Evolutionary conservation across 2,888 invertebrate genomes (phyloP).

Genomic region (Pterostichus madidus): DNA sequence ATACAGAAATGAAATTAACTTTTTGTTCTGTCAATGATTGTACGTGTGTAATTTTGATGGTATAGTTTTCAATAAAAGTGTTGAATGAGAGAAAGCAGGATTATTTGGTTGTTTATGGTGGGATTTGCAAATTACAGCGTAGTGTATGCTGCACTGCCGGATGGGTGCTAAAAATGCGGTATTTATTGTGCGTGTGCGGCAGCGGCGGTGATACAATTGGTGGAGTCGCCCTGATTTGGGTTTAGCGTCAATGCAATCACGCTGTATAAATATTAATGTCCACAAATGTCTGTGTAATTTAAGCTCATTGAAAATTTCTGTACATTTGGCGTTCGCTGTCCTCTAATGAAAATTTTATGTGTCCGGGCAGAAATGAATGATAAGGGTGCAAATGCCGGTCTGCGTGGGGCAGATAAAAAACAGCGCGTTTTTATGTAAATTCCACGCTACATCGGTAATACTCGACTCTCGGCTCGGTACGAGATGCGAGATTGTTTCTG

Average conservation of each 20-base stretch:
- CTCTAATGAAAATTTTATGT: slow-evolving; percentile 62
- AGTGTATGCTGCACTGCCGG: too few species aligned
- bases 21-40: too few species aligned
- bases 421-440: slow-evolving; percentile 55
- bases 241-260: slow-evolving; percentile 22
- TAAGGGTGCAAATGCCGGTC: slow-evolving; percentile 52
- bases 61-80: too few species aligned
- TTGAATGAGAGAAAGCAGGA: too few species aligned
- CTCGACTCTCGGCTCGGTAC: slow-evolving; percentile 11
- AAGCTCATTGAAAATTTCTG: slow-evolving; percentile 41
- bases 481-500: slow-evolving; percentile 33
- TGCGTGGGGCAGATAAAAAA: slow-evolving; percentile 54
- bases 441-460: slow-evolving; percentile 40
- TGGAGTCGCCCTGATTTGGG: slow-evolving; percentile 11
- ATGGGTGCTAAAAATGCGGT: background rate
- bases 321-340: slow-evolving; percentile 49
- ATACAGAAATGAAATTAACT: too few species aligned
- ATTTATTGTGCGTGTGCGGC: slow-evolving; percentile 13
- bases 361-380: slow-evolving; percentile 52
- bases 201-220: background rate
- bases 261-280: slow-evolving; percentile 41
- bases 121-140: too few species aligned
- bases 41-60: too few species aligned
- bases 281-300: slow-evolving; percentile 54
- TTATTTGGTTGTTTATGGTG: too few species aligned